Evolutionary conservation across 2,113 vertebrate genomes (phyloP), one percentile per base, ranked within the genome.

Genomic region (Chaetodon auriga): DNA sequence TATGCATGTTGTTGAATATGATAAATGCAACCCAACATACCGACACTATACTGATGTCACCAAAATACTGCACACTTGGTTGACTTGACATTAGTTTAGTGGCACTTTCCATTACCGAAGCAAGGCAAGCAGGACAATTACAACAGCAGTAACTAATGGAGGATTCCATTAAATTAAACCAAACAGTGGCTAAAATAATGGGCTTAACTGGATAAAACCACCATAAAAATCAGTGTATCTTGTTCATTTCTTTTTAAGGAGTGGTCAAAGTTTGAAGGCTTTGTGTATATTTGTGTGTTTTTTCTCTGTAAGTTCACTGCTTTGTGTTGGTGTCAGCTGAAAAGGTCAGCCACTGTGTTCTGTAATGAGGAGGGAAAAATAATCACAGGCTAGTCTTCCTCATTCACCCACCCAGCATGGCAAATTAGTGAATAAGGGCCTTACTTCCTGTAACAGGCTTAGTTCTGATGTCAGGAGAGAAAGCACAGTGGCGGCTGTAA

Each of bases 321-420:
- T 57, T 58, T 75, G 41, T 81, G 75, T 75, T 35, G 23, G 64
- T 75, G 58, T 84, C 80, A 62, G 57, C 51, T 30, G 30, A 88
- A 54, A 92, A 83, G 80, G 71, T 88, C 90, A 81, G 76, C 30
- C 53, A 68, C 70, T 30, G 68, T 76, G 73, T 76, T 83, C 73
- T 48, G 43, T 88, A 92, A 90, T 53, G 64, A 87, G 73, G 49
- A 60, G 30, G 61, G 58, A 21, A 83, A 84, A 72, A 81, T 72
- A 80, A 90, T 85, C 69, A 82, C 74, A 48, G 38, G 49, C 63
- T 36, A 66, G 30, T 72, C 0, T 61, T 79, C 75, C 65, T 76
- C 58, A 18, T 83, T 83, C 55, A 2, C 46, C 61, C 49, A 69
- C 66, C 36, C 60, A 80, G 77, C 57, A 62, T 25, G 62, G 53